Evolutionary conservation across 2,797 vertebrate genomes (phyloP).

Genomic region (Lycodopsis pacificus): DNA sequence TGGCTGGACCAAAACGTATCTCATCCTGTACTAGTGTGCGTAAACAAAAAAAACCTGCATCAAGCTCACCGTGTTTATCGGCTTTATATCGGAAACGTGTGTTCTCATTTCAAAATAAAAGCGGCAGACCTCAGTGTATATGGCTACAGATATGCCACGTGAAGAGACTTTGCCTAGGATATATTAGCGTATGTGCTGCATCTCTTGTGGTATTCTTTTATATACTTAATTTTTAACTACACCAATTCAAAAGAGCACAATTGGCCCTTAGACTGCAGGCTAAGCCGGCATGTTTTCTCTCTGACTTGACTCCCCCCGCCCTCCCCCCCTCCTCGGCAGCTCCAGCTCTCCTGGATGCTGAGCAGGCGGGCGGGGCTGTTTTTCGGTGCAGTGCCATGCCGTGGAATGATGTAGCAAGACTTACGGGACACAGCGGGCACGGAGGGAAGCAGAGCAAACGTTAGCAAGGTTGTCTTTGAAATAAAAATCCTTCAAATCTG

Average conservation of each 20-base stretch:
- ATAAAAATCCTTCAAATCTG: not conserved
- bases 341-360: constrained; percentile 75
- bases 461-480: not conserved
- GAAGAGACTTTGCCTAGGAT: fast-evolving
- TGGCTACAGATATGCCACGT: fast-evolving
- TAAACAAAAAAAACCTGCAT: constrained; percentile 1
- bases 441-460: constrained; percentile 16
- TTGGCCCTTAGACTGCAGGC: not conserved
- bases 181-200: fast-evolving
- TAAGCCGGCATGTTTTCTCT: constrained; percentile 27
- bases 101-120: constrained; percentile 39
- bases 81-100: not conserved
- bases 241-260: not conserved
- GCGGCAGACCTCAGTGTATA: not conserved
- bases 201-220: fast-evolving
- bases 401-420: constrained; percentile 67
- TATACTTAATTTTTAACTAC: not conserved
- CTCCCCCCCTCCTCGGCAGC: constrained; percentile 1
- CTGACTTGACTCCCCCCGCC: constrained; percentile 47
- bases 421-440: constrained; percentile 50
- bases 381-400: constrained; percentile 68
- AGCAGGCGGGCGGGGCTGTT: constrained; percentile 80
- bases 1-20: not conserved
- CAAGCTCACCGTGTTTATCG: not conserved
- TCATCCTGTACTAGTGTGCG: constrained; percentile 9